Percentiles rank a stretch among this genome's conserved stretches.
Evolutionary conservation across 2,888 invertebrate species (phyloP).

Genomic region (Euclidia mi): DNA sequence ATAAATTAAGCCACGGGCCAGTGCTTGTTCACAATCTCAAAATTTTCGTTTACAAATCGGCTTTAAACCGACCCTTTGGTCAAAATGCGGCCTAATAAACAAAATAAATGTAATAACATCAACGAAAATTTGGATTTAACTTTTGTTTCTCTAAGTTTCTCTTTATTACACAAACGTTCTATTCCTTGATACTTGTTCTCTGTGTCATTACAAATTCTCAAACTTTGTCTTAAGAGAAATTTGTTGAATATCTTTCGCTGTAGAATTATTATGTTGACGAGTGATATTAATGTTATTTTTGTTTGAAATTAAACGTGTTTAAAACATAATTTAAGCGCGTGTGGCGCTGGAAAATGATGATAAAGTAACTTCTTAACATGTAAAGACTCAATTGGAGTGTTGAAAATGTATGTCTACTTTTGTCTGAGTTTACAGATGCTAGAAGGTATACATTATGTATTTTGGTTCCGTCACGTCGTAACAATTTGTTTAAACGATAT

Average conservation of each 20-base stretch:
- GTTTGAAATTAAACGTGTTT: conserved; percentile 6
- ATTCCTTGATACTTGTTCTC: conserved; percentile 38
- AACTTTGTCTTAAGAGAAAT: conserved; percentile 37
- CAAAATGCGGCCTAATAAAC: conserved; percentile 44
- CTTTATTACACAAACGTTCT: conserved; percentile 43
- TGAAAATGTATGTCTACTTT: too few species aligned
- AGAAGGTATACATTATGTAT: too few species aligned
- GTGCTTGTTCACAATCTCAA: conserved; percentile 27
- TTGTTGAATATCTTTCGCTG: conserved; percentile 42
- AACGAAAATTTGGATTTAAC: conserved; percentile 47
- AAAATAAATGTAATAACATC: conserved; percentile 42
- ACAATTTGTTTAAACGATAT: too few species aligned
- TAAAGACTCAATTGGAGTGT: background rate
- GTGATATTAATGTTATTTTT: conserved; percentile 11
- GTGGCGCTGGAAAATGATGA: background rate
- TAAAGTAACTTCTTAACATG: too few species aligned
- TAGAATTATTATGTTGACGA: conserved; percentile 12
- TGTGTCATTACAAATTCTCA: conserved; percentile 47
- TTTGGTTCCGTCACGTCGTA: too few species aligned
- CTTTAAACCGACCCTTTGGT: conserved; percentile 35
- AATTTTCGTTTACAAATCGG: conserved; percentile 29
- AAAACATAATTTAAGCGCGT: background rate
- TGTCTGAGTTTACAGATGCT: too few species aligned
- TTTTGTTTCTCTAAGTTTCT: conserved; percentile 37
- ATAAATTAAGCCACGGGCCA: conserved; percentile 8